Conservation (phyloP, 2,888 invertebrate genomes). For the Conistra vaccinii region DNA sequence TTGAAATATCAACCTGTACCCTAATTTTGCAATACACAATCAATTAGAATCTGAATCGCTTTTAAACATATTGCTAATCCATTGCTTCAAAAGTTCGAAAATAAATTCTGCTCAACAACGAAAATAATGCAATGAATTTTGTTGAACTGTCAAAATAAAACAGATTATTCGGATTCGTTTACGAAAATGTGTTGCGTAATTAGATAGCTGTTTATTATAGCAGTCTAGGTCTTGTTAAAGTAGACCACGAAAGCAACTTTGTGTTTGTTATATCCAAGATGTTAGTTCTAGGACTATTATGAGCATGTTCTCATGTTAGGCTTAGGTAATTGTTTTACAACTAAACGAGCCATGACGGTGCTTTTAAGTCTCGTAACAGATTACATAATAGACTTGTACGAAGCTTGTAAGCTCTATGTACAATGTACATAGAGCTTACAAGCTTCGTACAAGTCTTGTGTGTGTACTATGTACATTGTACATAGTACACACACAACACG, state of each 20-base stretch:
- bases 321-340: slow-evolving; percentile 33
- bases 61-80: no score
- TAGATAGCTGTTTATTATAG: background rate
- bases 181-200: no score
- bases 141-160: no score
- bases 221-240: background rate
- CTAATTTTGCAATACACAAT: no score
- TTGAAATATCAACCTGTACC: background rate
- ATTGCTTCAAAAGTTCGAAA: no score
- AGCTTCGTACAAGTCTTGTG: no score
- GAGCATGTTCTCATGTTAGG: background rate
- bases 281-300: slow-evolving; percentile 1
- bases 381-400: slow-evolving; percentile 27
- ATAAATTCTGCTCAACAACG: no score
- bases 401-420: background rate
- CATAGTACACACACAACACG: background rate
- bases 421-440: no score
- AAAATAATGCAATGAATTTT: no score
- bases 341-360: slow-evolving; percentile 17
- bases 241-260: background rate
- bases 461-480: no score
- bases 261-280: slow-evolving; percentile 16
- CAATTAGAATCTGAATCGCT: no score
- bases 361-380: background rate
- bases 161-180: no score